Evolutionary conservation across 2,888 invertebrate species (phyloP), one percentile per base, ranked within the genome.

Genomic region (Neoaliturus tenellus): DNA sequence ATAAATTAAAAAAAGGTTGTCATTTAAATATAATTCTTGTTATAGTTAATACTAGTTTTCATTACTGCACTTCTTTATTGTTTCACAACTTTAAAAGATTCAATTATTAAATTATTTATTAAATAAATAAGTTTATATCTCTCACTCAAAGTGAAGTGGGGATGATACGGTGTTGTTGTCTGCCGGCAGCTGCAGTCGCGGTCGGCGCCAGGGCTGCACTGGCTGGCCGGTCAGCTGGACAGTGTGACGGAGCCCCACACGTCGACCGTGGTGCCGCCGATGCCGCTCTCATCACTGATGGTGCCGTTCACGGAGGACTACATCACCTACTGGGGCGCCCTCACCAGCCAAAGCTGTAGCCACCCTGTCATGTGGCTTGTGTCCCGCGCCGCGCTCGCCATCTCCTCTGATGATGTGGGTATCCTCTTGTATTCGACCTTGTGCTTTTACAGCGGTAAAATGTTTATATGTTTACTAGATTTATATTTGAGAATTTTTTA

Each of bases 251-350:
- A 92, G 83, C 91, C 94, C 0, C 90, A 92, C 41, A 92, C 91
- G 0, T 90, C 91, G 0, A 91, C 91, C 0, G 91, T 92, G 17
- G 89, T 94, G 20, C 90, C 91, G 0, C 92, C 92, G 0, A 89
- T 91, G 23, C 92, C 93, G 0, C 89, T 95, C 88, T 90, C 90
- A 1, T 89, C 89, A 0, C 89, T 94, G 0, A 83, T 94, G 8
- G 92, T 91, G 1, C 91, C 92, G 89, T 95, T 95, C 88, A 89
- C 88, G 12, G 91, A 92, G 86, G 94, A 95, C 89, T 95, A 94
- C 88, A 94, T 94, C 86, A 86, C 93, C 0, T 95, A 95, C 87
- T 93, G 93, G 92, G 95, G 95, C 0, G 91, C 90, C 17, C 89
- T 94, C 67, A 89, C 89, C 0, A 92, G 92, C 0, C 89, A 89